These are phyloP conservation scores for Sinotaia quadrata DNA, from an alignment of 2,888 invertebrate genomes.

Conservation along the genomic window DNA sequence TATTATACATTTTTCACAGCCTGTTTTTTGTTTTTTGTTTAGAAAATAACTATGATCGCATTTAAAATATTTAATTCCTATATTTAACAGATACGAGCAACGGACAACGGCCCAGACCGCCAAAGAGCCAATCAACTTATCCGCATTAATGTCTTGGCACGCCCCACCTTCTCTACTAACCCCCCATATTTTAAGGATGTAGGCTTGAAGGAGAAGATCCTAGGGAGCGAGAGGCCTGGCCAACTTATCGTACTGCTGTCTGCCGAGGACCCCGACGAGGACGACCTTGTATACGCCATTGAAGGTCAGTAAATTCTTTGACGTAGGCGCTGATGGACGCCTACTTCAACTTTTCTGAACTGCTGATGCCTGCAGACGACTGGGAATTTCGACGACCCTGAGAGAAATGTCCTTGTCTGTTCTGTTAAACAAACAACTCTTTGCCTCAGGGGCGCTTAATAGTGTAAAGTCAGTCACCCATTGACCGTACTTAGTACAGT, in stretches of 20 bases:
- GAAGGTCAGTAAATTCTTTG: slow-evolving; percentile 71
- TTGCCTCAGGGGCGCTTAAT: neutral
- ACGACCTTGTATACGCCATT: slow-evolving; percentile 92
- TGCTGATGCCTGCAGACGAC: neutral
- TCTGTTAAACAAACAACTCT: neutral
- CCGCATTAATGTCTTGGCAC: slow-evolving; percentile 53
- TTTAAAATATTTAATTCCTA: neutral
- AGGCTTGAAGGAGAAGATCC: slow-evolving; percentile 54
- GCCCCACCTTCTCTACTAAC: slow-evolving; percentile 72
- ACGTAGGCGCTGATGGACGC: neutral
- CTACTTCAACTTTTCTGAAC: neutral
- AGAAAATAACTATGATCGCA: neutral
- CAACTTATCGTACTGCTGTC: slow-evolving; percentile 88
- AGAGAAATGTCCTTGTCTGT: neutral
- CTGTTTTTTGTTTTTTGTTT: neutral
- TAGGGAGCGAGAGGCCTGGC: slow-evolving; percentile 82
- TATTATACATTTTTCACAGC: neutral
- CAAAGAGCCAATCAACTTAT: slow-evolving; percentile 46
- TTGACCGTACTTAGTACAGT: too few species aligned
- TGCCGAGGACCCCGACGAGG: slow-evolving; percentile 88
- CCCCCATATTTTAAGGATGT: slow-evolving; percentile 78
- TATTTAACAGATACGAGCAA: slow-evolving; percentile 49
- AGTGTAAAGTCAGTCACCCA: neutral
- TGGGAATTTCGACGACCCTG: neutral
- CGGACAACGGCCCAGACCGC: slow-evolving; percentile 58